A percentile compares a stretch with the other conserved stretches of the same genome.
Conservation (phyloP, 2,113 vertebrate genomes). For the Motacilla alba region DNA sequence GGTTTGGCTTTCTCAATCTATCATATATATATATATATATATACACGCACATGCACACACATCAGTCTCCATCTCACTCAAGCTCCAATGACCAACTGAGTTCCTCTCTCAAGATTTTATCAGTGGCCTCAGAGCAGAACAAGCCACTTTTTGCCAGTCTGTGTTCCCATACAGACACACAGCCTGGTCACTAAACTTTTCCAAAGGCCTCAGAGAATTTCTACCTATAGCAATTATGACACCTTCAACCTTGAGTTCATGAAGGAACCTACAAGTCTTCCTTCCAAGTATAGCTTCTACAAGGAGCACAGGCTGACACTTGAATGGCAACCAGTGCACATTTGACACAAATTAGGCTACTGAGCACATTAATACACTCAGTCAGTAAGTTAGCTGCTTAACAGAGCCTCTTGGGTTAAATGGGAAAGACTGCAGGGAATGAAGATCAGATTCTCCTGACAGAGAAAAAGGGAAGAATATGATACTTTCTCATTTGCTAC, state of each 20-base stretch:
- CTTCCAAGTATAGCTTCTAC: not conserved
- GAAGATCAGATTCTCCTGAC: not conserved
- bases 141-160: not conserved
- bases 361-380: not conserved
- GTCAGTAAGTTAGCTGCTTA: not conserved
- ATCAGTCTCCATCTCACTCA: not conserved
- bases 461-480: not conserved
- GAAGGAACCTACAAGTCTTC: not conserved
- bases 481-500: not conserved
- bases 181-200: not conserved
- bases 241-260: not conserved
- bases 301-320: not conserved
- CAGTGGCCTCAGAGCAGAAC: not conserved
- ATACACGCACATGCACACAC: rapidly evolving
- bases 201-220: not conserved
- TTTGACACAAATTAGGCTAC: not conserved
- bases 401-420: not conserved
- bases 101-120: not conserved
- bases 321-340: not conserved
- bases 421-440: not conserved
- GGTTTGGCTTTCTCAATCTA: not conserved
- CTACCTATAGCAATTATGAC: not conserved
- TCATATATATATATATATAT: too few species aligned
- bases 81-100: not conserved
- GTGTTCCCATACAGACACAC: not conserved